Base-by-base conservation (phyloP, 2,797 vertebrate species). In the Loris lydekkerianus region DNA sequence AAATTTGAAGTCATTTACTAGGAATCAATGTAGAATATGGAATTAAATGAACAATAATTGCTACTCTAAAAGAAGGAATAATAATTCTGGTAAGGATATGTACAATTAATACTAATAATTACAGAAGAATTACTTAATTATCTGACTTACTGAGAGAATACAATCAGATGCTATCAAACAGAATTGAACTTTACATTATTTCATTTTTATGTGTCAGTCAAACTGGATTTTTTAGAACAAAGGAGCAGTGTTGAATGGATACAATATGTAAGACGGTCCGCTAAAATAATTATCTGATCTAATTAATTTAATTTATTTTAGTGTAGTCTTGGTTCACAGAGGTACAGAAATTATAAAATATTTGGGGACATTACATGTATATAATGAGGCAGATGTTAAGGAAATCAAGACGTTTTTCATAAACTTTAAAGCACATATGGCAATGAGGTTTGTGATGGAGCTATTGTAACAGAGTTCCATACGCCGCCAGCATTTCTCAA, bases 61-160 rank as follows among this genome's bases (percentile, higher is more conserved):
- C 81, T 82, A 86, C 53, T 85, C 63, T 93, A 88, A 89, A 91
- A 84, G 65, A 84, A 94, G 29, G 86, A 97, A 94, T 88, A 95
- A 96, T 94, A 97, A 94, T 96, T 89, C 94, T 80, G 40, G 63
- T 70, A 94, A 97, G 29, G 77, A 96, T 94, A 85, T 95, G 86
- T 69, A 97, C 96, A 96, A 98, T 97, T 97, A 97, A 97, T 97
- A 96, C 73, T 96, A 96, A 97, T 95, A 97, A 97, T 97, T 96
- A 94, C 73, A 46, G 73, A 96, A 94, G 82, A 96, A 97, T 97
- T 97, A 91, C 93, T 96, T 96, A 96, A 96, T 97, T 97, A 92
- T 97, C 94, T 90, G 82, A 94, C 82, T 98, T 97, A 89, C 69
- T 1, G 6, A 92, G 91, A 91, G 86, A 96, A 77, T 95, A 85